Percentiles rank a stretch among this genome's conserved stretches.
These are phyloP conservation scores for Eurystomus gularis DNA, from an alignment of 2,113 vertebrate species.

Conservation along the genomic window DNA sequence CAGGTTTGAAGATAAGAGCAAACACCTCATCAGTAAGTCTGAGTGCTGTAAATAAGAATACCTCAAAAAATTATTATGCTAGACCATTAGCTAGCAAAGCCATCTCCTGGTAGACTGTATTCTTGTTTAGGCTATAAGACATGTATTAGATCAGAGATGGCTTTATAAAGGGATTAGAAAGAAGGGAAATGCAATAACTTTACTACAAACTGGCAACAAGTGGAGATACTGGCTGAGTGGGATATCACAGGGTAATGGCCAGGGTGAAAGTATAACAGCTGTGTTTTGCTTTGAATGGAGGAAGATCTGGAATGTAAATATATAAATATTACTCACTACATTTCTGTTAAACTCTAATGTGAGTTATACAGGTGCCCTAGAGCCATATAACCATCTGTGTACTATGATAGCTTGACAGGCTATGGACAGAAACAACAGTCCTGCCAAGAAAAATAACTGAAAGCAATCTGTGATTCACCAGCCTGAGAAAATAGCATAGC, in stretches of 20 bases:
- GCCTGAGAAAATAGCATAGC: not conserved
- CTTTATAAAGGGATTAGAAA: not conserved
- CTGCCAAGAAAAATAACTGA: slow-evolving; percentile 52
- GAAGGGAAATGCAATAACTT: not conserved
- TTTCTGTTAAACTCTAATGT: slow-evolving; percentile 23
- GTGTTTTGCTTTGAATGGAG: slow-evolving; percentile 36
- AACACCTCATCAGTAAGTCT: not conserved
- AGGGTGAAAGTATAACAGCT: slow-evolving; percentile 1
- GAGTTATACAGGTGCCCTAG: slow-evolving; percentile 31
- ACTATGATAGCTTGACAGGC: slow-evolving; percentile 9
- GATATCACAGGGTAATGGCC: not conserved
- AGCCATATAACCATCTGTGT: slow-evolving; percentile 45
- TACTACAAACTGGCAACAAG: not conserved
- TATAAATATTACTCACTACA: slow-evolving; percentile 17
- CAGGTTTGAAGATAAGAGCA: not conserved
- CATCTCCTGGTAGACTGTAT: not conserved
- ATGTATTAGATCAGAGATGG: not conserved
- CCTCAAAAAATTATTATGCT: not conserved
- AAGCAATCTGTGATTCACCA: slow-evolving; percentile 55
- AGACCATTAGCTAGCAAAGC: not conserved
- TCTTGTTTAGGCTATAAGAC: not conserved
- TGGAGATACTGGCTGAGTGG: not conserved
- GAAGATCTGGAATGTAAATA: slow-evolving; percentile 12
- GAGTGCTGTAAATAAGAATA: not conserved
- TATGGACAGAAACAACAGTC: slow-evolving; percentile 25